These are phyloP conservation scores for Mormyrops boulengeri DNA, from an alignment of 2,797 vertebrate genomes.

Conservation along the genomic window DNA sequence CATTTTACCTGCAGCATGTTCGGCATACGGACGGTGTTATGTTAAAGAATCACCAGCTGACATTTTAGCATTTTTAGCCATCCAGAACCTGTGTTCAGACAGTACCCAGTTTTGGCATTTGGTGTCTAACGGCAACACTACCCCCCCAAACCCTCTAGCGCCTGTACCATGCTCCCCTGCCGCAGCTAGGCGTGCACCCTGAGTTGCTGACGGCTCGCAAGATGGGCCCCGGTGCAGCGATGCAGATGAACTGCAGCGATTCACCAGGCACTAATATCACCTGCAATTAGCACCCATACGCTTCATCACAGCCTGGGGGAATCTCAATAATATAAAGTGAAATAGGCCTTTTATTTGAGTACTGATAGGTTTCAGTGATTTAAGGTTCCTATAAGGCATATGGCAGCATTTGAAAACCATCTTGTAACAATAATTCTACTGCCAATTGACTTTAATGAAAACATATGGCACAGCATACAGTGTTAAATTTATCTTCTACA, in stretches of 20 bases:
- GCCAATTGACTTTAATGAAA: neutral
- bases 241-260: neutral
- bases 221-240: neutral
- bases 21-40: neutral
- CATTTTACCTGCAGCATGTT: neutral
- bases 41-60: neutral
- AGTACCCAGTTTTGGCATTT: neutral
- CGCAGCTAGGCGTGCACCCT: neutral
- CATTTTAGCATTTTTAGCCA: neutral
- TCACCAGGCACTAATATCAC: neutral
- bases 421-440: neutral
- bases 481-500: neutral
- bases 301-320: neutral
- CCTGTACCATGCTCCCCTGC: neutral
- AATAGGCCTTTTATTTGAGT: neutral
- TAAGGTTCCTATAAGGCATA: neutral
- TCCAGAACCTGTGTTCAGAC: neutral
- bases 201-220: neutral
- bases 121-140: neutral
- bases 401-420: neutral
- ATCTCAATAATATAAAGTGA: neutral
- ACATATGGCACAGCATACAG: neutral
- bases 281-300: neutral
- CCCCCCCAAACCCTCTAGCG: neutral
- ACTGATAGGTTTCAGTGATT: neutral